phyloP scores from a whole-genome alignment of 92 coral and sea anemone genomes.

The Porites cylindrica region DNA sequence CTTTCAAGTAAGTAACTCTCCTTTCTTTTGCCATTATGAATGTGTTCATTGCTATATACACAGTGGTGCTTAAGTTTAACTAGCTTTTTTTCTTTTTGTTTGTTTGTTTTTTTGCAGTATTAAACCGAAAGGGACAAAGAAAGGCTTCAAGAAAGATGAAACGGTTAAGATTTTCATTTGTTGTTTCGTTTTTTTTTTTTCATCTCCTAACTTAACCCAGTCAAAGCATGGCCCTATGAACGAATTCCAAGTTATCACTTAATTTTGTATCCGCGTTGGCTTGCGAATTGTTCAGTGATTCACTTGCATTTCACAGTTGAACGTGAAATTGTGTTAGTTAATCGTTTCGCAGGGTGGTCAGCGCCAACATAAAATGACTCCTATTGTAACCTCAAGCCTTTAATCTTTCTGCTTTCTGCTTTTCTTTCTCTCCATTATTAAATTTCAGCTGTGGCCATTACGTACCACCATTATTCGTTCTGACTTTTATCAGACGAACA shows the following conservation, averaged over 20 bases:
- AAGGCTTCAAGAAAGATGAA: constrained; percentile 61
- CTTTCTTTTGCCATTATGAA: neutral
- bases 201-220: neutral
- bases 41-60: neutral
- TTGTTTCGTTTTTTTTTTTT: neutral
- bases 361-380: too few relatives aligned
- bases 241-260: neutral
- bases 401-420: too few relatives aligned
- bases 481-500: too few relatives aligned
- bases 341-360: too few relatives aligned
- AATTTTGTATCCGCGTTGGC: too few relatives aligned
- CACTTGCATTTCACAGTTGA: too few relatives aligned
- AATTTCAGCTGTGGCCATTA: too few relatives aligned
- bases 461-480: too few relatives aligned
- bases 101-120: constrained; percentile 44
- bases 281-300: too few relatives aligned
- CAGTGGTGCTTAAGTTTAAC: neutral
- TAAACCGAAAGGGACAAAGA: constrained; percentile 67
- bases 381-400: too few relatives aligned
- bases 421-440: too few relatives aligned
- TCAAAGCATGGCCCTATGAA: neutral
- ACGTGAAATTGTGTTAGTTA: too few relatives aligned
- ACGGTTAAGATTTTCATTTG: constrained; percentile 28
- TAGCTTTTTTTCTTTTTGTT: neutral
- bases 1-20: constrained; percentile 82